These are phyloP conservation scores for Ceyx cyanopectus DNA, from an alignment of 2,113 vertebrate genomes.

Conservation along the genomic window DNA sequence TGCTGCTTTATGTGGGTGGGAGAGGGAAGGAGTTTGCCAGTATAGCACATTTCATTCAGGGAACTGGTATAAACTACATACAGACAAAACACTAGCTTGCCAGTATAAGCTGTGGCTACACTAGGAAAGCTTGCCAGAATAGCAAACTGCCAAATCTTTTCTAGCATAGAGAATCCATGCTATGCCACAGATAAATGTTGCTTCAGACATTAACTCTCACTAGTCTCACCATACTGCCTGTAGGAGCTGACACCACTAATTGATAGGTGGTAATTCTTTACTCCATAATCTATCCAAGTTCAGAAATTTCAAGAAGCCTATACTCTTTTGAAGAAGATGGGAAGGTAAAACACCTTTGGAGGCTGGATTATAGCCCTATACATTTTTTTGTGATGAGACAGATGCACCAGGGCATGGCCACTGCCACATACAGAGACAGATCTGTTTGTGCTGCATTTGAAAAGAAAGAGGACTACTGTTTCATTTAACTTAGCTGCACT, in stretches of 20 bases:
- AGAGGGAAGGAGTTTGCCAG: constrained; percentile 48
- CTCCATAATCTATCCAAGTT: neutral
- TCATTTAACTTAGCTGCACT: neutral
- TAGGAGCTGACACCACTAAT: neutral
- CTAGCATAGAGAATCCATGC: constrained; percentile 56
- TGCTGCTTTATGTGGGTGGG: constrained; percentile 58
- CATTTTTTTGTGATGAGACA: neutral
- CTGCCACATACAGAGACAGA: neutral
- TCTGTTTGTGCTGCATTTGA: neutral
- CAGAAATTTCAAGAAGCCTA: neutral
- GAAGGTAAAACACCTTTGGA: neutral
- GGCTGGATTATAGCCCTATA: neutral
- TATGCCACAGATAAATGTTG: constrained; percentile 58
- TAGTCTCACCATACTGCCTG: neutral
- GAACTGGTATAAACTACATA: constrained; percentile 70
- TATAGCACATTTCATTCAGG: constrained; percentile 65
- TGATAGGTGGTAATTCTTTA: neutral
- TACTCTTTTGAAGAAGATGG: neutral
- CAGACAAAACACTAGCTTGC: constrained; percentile 70
- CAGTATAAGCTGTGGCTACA: constrained; percentile 71
- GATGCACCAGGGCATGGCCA: neutral
- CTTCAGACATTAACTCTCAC: constrained; percentile 58
- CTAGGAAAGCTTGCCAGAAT: constrained; percentile 50
- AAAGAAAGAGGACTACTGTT: neutral
- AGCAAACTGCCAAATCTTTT: constrained; percentile 63